These are phyloP conservation scores for Spheniscus humboldti DNA, from an alignment of 2,797 vertebrate genomes.

Conservation along the genomic window DNA sequence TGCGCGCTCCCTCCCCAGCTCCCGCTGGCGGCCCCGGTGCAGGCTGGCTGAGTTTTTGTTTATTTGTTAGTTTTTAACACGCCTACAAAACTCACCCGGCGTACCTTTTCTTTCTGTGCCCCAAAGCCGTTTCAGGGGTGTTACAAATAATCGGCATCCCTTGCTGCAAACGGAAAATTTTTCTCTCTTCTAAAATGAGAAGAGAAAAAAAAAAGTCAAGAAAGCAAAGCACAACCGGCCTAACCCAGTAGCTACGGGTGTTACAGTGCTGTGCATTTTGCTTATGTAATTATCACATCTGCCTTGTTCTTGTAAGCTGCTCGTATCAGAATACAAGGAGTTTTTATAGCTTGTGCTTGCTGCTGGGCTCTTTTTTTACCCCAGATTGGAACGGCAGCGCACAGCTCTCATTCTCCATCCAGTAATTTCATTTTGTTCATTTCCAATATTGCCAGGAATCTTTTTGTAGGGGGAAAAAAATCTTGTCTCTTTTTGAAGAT, in stretches of 20 bases:
- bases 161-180: neutral
- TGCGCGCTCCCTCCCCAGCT: neutral
- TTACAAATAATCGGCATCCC: fast-evolving
- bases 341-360: neutral
- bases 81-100: fast-evolving
- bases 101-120: neutral
- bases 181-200: neutral
- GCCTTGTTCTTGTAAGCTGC: neutral
- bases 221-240: neutral
- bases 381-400: neutral
- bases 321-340: neutral
- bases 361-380: neutral
- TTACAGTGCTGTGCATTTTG: neutral
- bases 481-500: neutral
- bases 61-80: fast-evolving
- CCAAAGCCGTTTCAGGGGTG: too few relatives aligned
- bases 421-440: neutral
- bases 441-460: neutral
- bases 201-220: neutral
- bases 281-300: neutral
- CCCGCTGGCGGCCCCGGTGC: neutral
- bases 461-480: fast-evolving
- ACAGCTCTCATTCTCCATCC: neutral
- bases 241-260: neutral
- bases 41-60: fast-evolving